Conservation (phyloP, 1,140 invertebrate genomes). For the Drosophila pectinifera region DNA sequence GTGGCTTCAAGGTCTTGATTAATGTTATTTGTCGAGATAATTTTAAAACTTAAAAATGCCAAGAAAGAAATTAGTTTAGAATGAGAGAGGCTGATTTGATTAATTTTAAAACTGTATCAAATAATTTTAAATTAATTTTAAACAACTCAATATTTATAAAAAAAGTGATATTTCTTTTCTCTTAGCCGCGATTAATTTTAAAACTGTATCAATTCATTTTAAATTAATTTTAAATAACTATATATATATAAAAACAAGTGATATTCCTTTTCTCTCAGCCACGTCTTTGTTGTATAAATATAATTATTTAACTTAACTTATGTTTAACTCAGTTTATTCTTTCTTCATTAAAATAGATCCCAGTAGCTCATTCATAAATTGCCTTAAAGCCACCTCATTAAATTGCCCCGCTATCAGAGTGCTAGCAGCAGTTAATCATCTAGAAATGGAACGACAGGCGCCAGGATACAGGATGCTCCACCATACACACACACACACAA, state of each 20-base stretch:
- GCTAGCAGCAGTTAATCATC: conserved; percentile 70
- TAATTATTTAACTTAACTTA: not conserved
- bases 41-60: not conserved
- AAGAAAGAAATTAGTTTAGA: no score
- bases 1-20: not conserved
- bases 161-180: no score
- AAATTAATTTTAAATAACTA: no score
- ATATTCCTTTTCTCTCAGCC: no score
- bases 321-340: not conserved
- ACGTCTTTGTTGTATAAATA: not conserved
- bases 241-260: no score
- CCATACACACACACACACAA: conserved; percentile 19
- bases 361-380: not conserved
- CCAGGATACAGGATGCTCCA: conserved; percentile 45
- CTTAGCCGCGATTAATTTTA: no score
- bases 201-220: no score
- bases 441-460: conserved; percentile 64
- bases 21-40: not conserved
- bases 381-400: conserved; percentile 3
- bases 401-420: conserved; percentile 16
- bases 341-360: no score
- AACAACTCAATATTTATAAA: no score
- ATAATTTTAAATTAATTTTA: no score
- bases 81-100: no score
- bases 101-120: no score